These are phyloP conservation scores for Ariopsis seemanni DNA, from an alignment of 2,113 vertebrate genomes.

Conservation along the genomic window DNA sequence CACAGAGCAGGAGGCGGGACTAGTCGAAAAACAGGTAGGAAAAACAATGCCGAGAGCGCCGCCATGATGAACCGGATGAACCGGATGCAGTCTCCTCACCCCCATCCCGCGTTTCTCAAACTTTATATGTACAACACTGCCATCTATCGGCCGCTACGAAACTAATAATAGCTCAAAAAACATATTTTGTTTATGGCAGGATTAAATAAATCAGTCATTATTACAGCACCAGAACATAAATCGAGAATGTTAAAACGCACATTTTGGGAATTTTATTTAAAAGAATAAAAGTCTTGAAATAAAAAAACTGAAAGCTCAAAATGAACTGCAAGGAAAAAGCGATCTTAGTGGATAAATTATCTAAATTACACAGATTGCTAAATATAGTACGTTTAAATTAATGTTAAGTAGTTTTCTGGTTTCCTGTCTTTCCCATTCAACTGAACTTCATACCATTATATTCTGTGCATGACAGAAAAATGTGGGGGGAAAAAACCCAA, in stretches of 20 bases:
- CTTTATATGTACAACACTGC: not conserved
- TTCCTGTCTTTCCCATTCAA: not conserved
- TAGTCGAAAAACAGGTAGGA: not conserved
- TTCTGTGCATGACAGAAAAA: not conserved
- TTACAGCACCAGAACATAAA: not conserved
- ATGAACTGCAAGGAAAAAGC: too few relatives aligned
- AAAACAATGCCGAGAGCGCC: constrained; percentile 58
- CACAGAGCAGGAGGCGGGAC: not conserved
- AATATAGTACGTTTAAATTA: not conserved
- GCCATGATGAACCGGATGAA: constrained; percentile 71
- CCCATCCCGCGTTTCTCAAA: not conserved
- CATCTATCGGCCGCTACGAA: constrained; percentile 3
- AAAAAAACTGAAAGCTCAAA: not conserved
- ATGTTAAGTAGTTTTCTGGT: not conserved
- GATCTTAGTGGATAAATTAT: not conserved
- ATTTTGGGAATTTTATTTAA: not conserved
- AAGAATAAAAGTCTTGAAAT: not conserved
- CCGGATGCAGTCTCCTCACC: constrained; percentile 41
- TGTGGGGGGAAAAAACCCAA: not conserved
- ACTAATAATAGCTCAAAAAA: not conserved
- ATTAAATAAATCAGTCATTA: not conserved
- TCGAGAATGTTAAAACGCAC: not conserved
- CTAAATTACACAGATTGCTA: not conserved
- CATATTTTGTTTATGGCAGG: not conserved
- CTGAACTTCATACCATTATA: not conserved